Conservation (phyloP, 2,113 vertebrate species). For the Malurus alboscapulatus region DNA sequence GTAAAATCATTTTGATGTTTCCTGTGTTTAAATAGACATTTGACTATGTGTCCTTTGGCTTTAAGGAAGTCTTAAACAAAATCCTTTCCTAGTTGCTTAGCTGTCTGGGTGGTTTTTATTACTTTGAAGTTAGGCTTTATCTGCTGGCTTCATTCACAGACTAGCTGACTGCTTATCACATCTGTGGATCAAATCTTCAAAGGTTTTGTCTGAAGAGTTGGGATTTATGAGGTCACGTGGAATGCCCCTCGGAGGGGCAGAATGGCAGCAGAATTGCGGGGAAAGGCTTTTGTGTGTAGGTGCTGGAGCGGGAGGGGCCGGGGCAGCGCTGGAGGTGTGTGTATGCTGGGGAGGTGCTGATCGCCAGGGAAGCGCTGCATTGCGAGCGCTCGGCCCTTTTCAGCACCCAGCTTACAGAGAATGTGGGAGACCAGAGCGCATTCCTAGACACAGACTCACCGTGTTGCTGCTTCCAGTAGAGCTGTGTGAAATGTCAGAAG, state of each 20-base stretch:
- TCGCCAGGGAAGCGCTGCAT: background rate
- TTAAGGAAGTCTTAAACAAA: conserved; percentile 19
- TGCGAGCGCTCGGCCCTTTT: background rate
- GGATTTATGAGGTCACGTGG: conserved; percentile 50
- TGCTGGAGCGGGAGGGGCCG: background rate
- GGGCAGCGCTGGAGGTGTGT: background rate
- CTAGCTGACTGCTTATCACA: conserved; percentile 53
- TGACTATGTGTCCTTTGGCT: conserved; percentile 19
- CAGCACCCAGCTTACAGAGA: background rate
- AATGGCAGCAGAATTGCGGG: background rate
- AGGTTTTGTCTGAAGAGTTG: conserved; percentile 42
- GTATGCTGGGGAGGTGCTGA: background rate
- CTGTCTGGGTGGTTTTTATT: conserved; percentile 39
- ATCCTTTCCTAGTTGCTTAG: conserved; percentile 23
- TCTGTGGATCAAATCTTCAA: conserved; percentile 56
- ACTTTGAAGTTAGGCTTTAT: conserved; percentile 59
- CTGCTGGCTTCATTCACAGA: conserved; percentile 48
- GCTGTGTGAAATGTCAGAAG: conserved; percentile 74
- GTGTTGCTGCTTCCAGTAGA: conserved; percentile 58
- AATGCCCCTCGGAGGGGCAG: conserved; percentile 19
- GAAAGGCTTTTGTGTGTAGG: conserved; percentile 21
- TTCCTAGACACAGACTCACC: conserved; percentile 80
- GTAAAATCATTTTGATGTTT: conserved; percentile 36
- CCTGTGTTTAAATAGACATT: conserved; percentile 51
- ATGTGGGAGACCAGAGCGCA: conserved; percentile 52